Conservation (phyloP, 2,113 vertebrate genomes). For the Polypterus senegalus region DNA sequence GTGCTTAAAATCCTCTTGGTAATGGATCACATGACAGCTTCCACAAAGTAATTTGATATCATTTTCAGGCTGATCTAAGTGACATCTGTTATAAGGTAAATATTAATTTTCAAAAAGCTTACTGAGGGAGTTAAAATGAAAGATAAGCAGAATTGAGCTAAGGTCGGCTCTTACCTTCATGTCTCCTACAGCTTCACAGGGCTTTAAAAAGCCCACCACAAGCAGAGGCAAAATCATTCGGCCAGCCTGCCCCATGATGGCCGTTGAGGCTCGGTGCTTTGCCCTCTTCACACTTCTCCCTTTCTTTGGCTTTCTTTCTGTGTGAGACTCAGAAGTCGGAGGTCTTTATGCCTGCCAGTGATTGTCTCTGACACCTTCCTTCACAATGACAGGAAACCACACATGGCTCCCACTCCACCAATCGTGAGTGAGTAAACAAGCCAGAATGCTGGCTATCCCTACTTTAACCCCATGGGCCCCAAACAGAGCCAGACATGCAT, state of each 20-base stretch:
- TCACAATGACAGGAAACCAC: conserved; percentile 9
- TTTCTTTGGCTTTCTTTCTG: too few species aligned
- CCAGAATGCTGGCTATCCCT: not conserved
- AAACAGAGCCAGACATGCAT: too few species aligned
- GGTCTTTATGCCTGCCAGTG: conserved; percentile 8
- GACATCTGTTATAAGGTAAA: not conserved
- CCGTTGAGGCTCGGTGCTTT: not conserved
- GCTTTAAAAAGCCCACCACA: conserved; percentile 52
- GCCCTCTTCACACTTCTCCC: not conserved
- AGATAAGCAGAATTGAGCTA: too few species aligned
- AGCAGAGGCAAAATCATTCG: conserved; percentile 52
- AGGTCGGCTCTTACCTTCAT: conserved; percentile 56
- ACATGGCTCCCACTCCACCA: conserved; percentile 4
- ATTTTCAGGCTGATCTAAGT: conserved; percentile 8
- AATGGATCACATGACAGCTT: conserved; percentile 16
- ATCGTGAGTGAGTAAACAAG: not conserved
- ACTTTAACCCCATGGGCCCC: not conserved
- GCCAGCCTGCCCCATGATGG: conserved; percentile 35
- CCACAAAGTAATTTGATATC: conserved; percentile 4
- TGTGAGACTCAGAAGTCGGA: not conserved
- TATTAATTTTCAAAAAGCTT: too few species aligned
- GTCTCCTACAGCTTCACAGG: conserved; percentile 28
- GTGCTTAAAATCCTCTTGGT: too few species aligned
- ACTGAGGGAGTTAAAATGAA: too few species aligned
- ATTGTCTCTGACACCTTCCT: conserved; percentile 10